Evolutionary conservation across 2,888 invertebrate species (phyloP).

Genomic region (Melolontha melolontha): DNA sequence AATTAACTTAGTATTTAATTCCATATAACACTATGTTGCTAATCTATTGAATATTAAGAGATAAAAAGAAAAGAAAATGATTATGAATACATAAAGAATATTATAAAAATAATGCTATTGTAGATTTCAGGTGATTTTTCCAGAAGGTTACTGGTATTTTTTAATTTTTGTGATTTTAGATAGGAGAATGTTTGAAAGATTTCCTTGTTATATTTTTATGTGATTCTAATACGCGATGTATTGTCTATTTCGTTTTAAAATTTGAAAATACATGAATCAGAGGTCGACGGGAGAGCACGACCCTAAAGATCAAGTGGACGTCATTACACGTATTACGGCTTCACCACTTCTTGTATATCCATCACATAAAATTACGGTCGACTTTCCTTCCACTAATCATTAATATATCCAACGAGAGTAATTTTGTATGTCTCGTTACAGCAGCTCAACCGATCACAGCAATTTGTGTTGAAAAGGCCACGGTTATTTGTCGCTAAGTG

Average conservation of each 20-base stretch:
- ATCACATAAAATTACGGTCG: slow-evolving; percentile 47
- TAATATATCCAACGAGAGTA: slow-evolving; percentile 28
- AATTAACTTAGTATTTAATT: too few relatives aligned
- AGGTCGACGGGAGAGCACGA: slow-evolving; percentile 57
- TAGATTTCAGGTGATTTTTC: too few relatives aligned
- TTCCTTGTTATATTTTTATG: not conserved
- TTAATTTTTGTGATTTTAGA: too few relatives aligned
- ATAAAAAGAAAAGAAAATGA: too few relatives aligned
- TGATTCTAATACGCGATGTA: not conserved
- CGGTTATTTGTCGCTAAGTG: slow-evolving; percentile 30
- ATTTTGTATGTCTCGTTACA: slow-evolving; percentile 35
- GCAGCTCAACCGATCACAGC: slow-evolving; percentile 28
- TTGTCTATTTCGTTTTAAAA: not conserved
- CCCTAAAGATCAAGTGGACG: slow-evolving; percentile 60
- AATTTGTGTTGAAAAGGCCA: slow-evolving; percentile 41
- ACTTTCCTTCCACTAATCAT: slow-evolving; percentile 47
- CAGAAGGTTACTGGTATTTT: too few relatives aligned
- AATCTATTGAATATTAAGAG: too few relatives aligned
- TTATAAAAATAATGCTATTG: too few relatives aligned
- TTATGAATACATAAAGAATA: too few relatives aligned
- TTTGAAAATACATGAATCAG: slow-evolving; percentile 55
- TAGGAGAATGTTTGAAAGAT: too few relatives aligned
- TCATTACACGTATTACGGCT: slow-evolving; percentile 52
- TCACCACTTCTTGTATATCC: slow-evolving; percentile 42
- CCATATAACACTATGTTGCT: too few relatives aligned